Conservation (phyloP, 2,797 vertebrate genomes). For the Falco berigora region DNA sequence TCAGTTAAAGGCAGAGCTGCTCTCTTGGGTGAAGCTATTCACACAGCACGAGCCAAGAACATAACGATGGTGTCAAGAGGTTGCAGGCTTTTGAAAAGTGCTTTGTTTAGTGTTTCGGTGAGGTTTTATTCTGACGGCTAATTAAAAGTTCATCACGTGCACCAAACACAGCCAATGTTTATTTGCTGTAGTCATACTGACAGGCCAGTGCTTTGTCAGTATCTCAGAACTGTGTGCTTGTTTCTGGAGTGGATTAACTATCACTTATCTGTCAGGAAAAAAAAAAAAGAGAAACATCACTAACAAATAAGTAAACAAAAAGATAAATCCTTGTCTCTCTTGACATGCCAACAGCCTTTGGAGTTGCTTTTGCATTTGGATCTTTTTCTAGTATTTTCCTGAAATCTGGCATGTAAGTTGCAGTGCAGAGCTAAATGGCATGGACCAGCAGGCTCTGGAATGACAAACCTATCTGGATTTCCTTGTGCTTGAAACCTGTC, state of each 20-base stretch:
- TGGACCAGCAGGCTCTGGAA: not conserved
- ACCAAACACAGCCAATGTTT: not conserved
- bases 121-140: not conserved
- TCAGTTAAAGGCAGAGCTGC: fast-evolving
- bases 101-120: not conserved
- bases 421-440: not conserved
- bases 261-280: not conserved
- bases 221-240: not conserved
- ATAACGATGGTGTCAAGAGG: not conserved
- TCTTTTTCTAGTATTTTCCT: not conserved
- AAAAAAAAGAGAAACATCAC: not conserved
- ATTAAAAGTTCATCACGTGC: not conserved
- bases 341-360: not conserved
- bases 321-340: not conserved
- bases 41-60: not conserved
- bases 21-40: not conserved
- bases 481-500: not conserved
- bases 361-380: not conserved
- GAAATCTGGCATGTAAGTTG: not conserved
- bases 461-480: fast-evolving
- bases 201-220: not conserved
- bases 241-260: not conserved
- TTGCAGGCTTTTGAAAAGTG: not conserved
- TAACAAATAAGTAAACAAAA: not conserved
- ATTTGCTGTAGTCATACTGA: not conserved